Percentiles rank a stretch among this genome's conserved stretches.
phyloP scores from a whole-genome alignment of 1,140 invertebrate species.

The Platorchestia sp. region DNA sequence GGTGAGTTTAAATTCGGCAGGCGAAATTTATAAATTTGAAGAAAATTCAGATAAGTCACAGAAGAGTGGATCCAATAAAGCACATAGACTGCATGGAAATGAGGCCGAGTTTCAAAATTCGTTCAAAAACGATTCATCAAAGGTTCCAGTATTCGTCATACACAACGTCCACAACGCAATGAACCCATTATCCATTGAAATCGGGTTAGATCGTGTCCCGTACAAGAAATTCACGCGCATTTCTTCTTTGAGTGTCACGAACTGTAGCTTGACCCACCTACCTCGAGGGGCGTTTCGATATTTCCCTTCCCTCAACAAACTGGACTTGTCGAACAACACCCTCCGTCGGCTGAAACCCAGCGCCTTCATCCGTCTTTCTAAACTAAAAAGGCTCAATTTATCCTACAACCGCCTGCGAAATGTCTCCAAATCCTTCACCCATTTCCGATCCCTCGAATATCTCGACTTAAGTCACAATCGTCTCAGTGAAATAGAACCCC shows the following conservation, averaged over 20 bases:
- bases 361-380: constrained; percentile 70
- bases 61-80: neutral
- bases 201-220: neutral
- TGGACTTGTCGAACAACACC: constrained; percentile 78
- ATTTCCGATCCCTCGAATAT: constrained; percentile 76
- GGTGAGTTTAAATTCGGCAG: neutral
- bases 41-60: neutral
- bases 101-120: neutral
- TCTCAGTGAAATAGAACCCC: constrained; percentile 75
- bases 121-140: neutral
- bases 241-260: neutral
- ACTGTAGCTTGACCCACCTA: constrained; percentile 67
- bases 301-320: constrained; percentile 68
- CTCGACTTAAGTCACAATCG: constrained; percentile 81
- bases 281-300: constrained; percentile 69
- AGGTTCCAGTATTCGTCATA: neutral
- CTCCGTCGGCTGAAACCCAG: constrained; percentile 76
- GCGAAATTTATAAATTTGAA: neutral
- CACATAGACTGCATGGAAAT: neutral
- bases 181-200: neutral
- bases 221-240: neutral
- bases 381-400: constrained; percentile 72
- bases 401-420: constrained; percentile 71
- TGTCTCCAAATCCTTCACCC: constrained; percentile 70
- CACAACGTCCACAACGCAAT: neutral